phyloP scores from a whole-genome alignment of 1,140 invertebrate genomes.

The Drosophila pachea region DNA sequence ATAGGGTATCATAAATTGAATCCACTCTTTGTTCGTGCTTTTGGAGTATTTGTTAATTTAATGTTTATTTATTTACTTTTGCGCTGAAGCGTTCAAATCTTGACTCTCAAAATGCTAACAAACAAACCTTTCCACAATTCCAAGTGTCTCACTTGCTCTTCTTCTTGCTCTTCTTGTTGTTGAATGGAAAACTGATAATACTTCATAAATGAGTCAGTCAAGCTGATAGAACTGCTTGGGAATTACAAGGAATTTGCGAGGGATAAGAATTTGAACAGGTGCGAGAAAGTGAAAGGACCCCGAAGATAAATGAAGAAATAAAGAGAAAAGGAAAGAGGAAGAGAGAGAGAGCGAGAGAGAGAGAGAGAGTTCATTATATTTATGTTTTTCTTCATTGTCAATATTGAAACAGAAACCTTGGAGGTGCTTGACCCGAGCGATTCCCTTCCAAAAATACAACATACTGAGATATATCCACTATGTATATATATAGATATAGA shows the following conservation, averaged over 20 bases:
- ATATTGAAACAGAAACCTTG: slow-evolving; percentile 6
- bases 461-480: background rate
- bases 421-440: slow-evolving; percentile 6
- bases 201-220: background rate
- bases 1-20: slow-evolving; percentile 24
- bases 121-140: background rate
- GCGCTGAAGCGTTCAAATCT: slow-evolving; percentile 7
- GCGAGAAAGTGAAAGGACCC: background rate
- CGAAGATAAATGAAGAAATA: too few relatives aligned
- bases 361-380: background rate
- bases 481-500: slow-evolving; percentile 2
- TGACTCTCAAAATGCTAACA: slow-evolving; percentile 25
- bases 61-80: slow-evolving; percentile 35
- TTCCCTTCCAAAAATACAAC: background rate
- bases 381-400: background rate
- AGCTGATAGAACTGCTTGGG: background rate
- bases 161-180: background rate
- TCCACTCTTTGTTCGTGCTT: slow-evolving; percentile 39
- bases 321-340: background rate
- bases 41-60: slow-evolving; percentile 34
- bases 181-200: too few relatives aligned
- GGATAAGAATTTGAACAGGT: too few relatives aligned
- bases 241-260: background rate
- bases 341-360: background rate
- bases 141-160: background rate